phyloP scores from a whole-genome alignment of 2,113 vertebrate genomes.

The Lophotis ruficrista region DNA sequence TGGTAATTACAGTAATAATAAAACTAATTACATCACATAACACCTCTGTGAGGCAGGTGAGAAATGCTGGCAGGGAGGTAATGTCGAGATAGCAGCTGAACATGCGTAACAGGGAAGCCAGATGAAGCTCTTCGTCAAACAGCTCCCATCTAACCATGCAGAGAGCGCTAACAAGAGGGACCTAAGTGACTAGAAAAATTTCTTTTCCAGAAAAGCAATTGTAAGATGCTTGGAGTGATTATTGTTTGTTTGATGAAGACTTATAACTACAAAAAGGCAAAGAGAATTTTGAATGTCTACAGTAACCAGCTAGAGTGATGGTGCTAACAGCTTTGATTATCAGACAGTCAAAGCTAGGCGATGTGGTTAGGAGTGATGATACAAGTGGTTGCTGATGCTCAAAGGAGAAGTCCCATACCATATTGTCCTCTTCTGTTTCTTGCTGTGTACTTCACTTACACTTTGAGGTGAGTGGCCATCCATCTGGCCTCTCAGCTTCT shows the following conservation, averaged over 20 bases:
- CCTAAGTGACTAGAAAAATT: not conserved
- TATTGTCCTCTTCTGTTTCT: not conserved
- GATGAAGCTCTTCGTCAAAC: not conserved
- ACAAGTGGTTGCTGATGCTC: not conserved
- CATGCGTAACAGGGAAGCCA: not conserved
- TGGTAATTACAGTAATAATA: slow-evolving; percentile 43
- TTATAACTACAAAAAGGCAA: not conserved
- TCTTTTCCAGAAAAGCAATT: not conserved
- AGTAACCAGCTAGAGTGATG: not conserved
- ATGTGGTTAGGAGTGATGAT: not conserved
- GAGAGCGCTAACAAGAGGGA: not conserved
- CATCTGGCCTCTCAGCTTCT: not conserved
- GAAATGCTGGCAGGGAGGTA: slow-evolving; percentile 22
- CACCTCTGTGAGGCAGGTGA: slow-evolving; percentile 39
- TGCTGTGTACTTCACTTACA: not conserved
- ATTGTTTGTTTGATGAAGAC: not conserved
- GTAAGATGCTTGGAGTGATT: not conserved
- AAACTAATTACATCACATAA: slow-evolving; percentile 53
- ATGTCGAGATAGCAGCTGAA: slow-evolving; percentile 34
- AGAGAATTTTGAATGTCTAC: not conserved
- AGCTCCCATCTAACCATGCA: not conserved
- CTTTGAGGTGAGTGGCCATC: not conserved
- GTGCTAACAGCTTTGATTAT: not conserved
- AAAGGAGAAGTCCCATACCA: not conserved
- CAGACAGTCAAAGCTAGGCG: not conserved